phyloP scores from a whole-genome alignment of 2,113 vertebrate species.

The Lycocorax pyrrhopterus region DNA sequence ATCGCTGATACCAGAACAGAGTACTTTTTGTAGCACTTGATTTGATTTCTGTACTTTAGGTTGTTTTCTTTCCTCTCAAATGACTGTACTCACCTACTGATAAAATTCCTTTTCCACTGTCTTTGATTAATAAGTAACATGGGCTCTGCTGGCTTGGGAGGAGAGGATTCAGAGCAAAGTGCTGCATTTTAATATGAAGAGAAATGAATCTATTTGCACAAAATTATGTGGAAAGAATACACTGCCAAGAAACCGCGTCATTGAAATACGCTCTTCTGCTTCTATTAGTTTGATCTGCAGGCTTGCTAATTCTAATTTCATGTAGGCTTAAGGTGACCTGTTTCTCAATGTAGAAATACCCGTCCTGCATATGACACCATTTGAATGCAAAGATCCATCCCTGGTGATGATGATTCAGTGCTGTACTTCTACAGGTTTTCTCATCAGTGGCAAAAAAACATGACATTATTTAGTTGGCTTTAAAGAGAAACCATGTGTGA shows the following conservation, averaged over 20 bases:
- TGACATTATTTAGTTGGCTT: not conserved
- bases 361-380: not conserved
- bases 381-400: not conserved
- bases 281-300: not conserved
- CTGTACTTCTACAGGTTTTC: not conserved
- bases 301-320: not conserved
- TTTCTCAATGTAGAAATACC: not conserved
- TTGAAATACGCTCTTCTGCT: not conserved
- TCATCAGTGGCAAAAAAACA: not conserved
- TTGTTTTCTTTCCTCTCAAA: conserved; percentile 45
- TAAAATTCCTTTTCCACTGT: conserved; percentile 38
- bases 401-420: not conserved
- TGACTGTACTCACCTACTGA: not conserved
- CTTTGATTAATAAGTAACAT: conserved; percentile 55
- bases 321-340: not conserved
- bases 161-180: not conserved
- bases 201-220: conserved; percentile 6
- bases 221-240: not conserved
- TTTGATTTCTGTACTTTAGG: conserved; percentile 26
- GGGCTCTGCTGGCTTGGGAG: not conserved
- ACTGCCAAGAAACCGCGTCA: not conserved
- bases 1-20: not conserved
- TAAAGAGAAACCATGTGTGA: not conserved
- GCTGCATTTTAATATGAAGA: not conserved
- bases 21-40: not conserved